These are phyloP conservation scores for Phataginus tetradactyla DNA, from an alignment of 2,797 vertebrate genomes.

Conservation along the genomic window DNA sequence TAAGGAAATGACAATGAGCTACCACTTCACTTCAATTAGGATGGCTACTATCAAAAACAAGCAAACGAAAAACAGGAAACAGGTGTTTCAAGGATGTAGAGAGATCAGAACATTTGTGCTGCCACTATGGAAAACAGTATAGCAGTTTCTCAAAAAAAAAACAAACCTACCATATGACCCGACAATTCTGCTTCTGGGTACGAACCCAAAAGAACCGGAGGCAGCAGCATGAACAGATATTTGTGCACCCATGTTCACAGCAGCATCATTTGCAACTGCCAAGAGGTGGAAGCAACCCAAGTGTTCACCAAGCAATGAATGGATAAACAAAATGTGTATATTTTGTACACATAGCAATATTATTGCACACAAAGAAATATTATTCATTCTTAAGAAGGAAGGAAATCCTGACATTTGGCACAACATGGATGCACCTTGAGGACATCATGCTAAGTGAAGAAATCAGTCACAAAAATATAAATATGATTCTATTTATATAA, in stretches of 20 bases:
- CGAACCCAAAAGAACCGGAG: background rate
- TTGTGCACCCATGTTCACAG: background rate
- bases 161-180: background rate
- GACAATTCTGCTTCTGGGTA: background rate
- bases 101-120: background rate
- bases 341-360: too few species aligned
- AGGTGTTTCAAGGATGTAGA: background rate
- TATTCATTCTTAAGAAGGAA: background rate
- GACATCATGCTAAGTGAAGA: background rate
- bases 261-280: background rate
- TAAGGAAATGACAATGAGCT: background rate
- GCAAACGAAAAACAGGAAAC: background rate
- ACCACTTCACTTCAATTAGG: background rate
- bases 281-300: background rate
- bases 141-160: background rate
- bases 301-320: background rate
- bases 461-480: background rate
- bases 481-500: background rate
- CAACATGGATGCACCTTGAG: background rate
- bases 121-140: background rate
- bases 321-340: background rate
- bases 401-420: background rate
- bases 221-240: background rate
- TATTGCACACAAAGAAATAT: background rate
- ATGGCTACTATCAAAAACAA: background rate